Percentiles rank a stretch among this genome's conserved stretches.
phyloP scores from a whole-genome alignment of 2,888 invertebrate species.

The Tenthredo scrophulariae region DNA sequence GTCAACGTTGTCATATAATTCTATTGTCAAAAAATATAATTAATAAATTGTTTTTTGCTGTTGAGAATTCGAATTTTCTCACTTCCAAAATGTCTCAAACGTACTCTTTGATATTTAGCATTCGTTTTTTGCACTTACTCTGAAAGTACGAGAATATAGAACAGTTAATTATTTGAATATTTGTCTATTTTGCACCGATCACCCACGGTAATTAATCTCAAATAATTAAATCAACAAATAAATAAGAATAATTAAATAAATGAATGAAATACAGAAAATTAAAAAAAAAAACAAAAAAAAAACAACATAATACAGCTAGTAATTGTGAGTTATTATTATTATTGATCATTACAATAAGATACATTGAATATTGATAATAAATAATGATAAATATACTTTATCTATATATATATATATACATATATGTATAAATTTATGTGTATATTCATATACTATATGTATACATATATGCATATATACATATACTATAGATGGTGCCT shows the following conservation, averaged over 20 bases:
- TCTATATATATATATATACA: constrained; percentile 52
- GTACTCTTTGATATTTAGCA: constrained; percentile 10
- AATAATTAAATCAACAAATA: constrained; percentile 7
- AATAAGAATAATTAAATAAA: not conserved
- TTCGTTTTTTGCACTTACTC: constrained; percentile 16
- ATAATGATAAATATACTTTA: constrained; percentile 65
- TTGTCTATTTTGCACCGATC: constrained; percentile 66
- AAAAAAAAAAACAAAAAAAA: not conserved
- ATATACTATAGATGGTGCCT: constrained; percentile 59
- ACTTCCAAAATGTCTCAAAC: not conserved
- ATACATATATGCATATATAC: constrained; percentile 56
- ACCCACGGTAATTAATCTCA: constrained; percentile 63
- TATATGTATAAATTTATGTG: constrained; percentile 60
- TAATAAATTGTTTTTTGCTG: not conserved
- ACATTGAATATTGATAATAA: constrained; percentile 68
- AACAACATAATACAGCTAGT: constrained; percentile 63
- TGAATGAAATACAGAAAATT: not conserved
- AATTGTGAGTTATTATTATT: constrained; percentile 69
- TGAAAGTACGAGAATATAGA: constrained; percentile 58
- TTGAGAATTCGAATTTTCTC: not conserved
- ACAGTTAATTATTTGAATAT: constrained; percentile 60
- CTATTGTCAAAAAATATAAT: not conserved
- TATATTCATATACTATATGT: constrained; percentile 57
- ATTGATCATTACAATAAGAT: constrained; percentile 68
- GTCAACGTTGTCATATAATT: not conserved